phyloP scores from a whole-genome alignment of 2,797 vertebrate genomes.

The Synaphobranchus kaupii region DNA sequence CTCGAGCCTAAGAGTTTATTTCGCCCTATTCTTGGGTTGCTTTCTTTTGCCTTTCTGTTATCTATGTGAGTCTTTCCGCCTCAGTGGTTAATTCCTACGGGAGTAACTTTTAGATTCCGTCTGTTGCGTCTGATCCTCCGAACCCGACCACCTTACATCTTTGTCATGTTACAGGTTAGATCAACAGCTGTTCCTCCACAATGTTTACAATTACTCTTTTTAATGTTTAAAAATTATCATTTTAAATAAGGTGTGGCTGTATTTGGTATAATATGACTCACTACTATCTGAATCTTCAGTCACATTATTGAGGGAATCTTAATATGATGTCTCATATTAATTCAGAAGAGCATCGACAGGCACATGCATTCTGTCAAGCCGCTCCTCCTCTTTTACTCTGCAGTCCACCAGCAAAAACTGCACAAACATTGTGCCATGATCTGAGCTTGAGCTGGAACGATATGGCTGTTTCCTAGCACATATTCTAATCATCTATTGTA shows the following conservation, averaged over 20 bases:
- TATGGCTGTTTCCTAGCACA: background rate
- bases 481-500: background rate
- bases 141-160: too few species aligned
- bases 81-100: too few species aligned
- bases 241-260: background rate
- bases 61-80: too few species aligned
- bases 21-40: too few species aligned
- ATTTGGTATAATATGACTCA: background rate
- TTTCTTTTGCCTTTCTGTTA: too few species aligned
- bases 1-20: too few species aligned
- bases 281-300: background rate
- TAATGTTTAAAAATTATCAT: background rate
- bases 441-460: background rate
- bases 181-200: background rate
- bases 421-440: background rate
- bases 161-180: background rate
- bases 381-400: background rate
- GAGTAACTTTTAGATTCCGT: too few species aligned
- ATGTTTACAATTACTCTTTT: background rate
- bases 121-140: too few species aligned
- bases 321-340: background rate
- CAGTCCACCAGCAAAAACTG: background rate
- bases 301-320: background rate
- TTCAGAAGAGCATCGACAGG: background rate
- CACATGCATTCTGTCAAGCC: background rate